Percentiles rank a stretch among this genome's conserved stretches.
These are phyloP conservation scores for Tineola bisselliella DNA, from an alignment of 2,888 invertebrate species.

Conservation along the genomic window DNA sequence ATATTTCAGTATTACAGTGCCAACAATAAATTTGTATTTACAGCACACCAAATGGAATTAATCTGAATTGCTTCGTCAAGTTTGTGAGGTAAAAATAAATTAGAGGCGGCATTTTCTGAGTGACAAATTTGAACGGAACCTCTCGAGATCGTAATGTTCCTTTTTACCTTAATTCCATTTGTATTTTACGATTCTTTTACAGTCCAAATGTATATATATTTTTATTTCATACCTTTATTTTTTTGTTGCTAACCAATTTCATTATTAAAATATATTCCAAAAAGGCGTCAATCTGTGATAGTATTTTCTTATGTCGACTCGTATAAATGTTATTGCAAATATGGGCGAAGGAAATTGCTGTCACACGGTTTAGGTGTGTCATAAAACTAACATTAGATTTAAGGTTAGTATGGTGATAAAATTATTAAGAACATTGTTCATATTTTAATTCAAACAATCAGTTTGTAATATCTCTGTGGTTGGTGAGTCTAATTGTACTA, in stretches of 20 bases:
- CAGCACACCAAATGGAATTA: constrained; percentile 6
- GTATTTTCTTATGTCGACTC: background rate
- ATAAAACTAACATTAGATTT: background rate
- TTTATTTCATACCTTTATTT: background rate
- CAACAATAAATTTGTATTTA: constrained; percentile 8
- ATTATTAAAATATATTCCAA: no score
- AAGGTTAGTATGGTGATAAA: no score
- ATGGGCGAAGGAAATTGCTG: background rate
- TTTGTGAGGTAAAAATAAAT: constrained; percentile 11
- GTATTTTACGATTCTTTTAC: constrained; percentile 6
- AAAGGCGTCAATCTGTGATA: background rate
- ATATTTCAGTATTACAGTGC: background rate
- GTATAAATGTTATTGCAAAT: background rate
- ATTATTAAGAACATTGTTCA: no score
- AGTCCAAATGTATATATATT: constrained; percentile 3
- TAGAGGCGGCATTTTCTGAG: constrained; percentile 1
- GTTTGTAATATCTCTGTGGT: no score
- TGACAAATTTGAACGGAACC: constrained; percentile 10
- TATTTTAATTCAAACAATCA: no score
- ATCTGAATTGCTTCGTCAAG: constrained; percentile 10
- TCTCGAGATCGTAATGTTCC: background rate
- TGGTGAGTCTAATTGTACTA: no score
- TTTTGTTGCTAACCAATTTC: no score
- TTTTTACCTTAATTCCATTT: constrained; percentile 11
- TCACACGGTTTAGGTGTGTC: background rate